Conservation (phyloP, 2,113 vertebrate species). For the Rhipidura dahli region DNA sequence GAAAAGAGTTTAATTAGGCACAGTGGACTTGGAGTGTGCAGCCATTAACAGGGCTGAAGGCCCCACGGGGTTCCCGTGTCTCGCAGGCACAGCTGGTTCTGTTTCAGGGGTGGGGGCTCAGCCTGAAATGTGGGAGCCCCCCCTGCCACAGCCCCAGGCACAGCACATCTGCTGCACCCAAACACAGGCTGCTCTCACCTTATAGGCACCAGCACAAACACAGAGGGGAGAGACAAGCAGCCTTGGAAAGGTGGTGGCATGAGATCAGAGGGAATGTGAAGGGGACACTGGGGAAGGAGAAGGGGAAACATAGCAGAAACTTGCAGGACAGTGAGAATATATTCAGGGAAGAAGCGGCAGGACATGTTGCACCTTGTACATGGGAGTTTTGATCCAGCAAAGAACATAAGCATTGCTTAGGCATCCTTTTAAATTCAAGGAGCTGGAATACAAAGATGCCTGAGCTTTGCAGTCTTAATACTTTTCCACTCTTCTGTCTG, state of each 20-base stretch:
- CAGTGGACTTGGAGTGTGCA: neutral
- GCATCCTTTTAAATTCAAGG: neutral
- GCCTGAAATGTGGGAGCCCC: neutral
- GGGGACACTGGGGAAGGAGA: neutral
- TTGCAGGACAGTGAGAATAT: neutral
- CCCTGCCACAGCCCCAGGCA: fast-evolving
- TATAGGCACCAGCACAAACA: neutral
- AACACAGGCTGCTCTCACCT: neutral
- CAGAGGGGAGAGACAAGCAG: neutral
- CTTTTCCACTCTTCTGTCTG: neutral
- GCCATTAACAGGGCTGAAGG: neutral
- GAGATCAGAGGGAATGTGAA: neutral
- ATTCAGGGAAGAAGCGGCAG: neutral
- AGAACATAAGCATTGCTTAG: neutral
- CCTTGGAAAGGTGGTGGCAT: neutral
- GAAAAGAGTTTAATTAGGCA: conserved; percentile 33
- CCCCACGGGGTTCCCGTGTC: neutral
- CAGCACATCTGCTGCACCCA: neutral
- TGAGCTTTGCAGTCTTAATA: neutral
- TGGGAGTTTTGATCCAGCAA: neutral
- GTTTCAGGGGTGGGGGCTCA: neutral
- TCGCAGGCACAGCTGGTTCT: neutral
- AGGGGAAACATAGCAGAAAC: neutral
- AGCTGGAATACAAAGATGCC: neutral
- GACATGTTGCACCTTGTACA: fast-evolving